Base-by-base conservation (phyloP, 2,888 invertebrate genomes). In the Drosophila falleni region DNA sequence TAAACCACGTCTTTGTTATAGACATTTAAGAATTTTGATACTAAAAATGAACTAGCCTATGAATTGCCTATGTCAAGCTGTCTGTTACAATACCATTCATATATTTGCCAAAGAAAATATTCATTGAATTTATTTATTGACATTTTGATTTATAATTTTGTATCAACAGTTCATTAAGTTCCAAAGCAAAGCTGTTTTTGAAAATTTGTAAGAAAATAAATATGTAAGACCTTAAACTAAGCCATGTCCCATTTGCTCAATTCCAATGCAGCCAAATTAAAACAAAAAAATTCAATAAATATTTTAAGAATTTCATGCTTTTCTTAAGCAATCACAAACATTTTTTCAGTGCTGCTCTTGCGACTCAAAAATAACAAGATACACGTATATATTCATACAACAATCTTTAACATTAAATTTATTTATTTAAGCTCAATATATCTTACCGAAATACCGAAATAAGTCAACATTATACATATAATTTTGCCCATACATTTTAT, bases 1-100 rank as follows among this genome's bases (percentile, higher is more conserved):
- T 70, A 80, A 76, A 62, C 77, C 80, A 68, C 62, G 73, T 76
- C 73, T 68, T 73, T 80, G 74, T 51, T 60, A 68, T 73, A 80
- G 39, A 41, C 53, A 41, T 5, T 29, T 29, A 13, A 8, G 23
- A 6, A 29, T 11, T n/a, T 26, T 29, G 29, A 26, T 13, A 39
- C 37, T 26, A 37, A 5, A 51, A 37, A 15, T 13, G 9, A 37
- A 26, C 35, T 37, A 10, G 5, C n/a, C n/a, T n/a, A n/a, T n/a
- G n/a, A n/a, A 4, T 5, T 37, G 5, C 5, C 0, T n/a, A 10
- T 37, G 37, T 26, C 37, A 23, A 37, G 15, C 37, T 26, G 37
- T 51, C 23, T 15, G 19, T 37, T 51, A 37, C 8, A 13, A 13
- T n/a, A 37, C 9, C 15, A 16, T 33, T 49, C 33, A 31, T 49